Base-by-base conservation (phyloP, 2,888 invertebrate species). In the Drosophila hawaiiensis region DNA sequence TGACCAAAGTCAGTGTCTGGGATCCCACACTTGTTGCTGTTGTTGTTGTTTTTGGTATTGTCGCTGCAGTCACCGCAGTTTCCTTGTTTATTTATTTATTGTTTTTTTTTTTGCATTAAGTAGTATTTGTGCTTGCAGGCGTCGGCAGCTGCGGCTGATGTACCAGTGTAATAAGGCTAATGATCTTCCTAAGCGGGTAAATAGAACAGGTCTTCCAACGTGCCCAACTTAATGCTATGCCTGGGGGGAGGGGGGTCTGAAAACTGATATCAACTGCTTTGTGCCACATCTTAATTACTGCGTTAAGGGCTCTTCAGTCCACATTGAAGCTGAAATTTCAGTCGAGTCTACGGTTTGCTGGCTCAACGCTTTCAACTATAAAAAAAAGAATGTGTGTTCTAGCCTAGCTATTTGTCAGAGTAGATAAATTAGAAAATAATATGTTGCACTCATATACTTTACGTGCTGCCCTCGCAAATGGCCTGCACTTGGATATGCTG, bases 121-220 rank as follows among this genome's bases (percentile, higher is more conserved):
- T 64, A 60, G 47, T 61, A 52, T 41, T 56, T 28, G 58, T 65
- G 43, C 54, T 73, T 35, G 68, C 67, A 65, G 70, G 59, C 80
- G 67, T 76, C 67, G 81, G 79, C 80, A 80, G 76, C 74, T 82
- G 86, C 81, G 68, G 22, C 47, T 64, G 84, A 89, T 85, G 85
- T 84, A 73, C 55, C 77, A 75, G 70, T 77, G 75, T 88, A 85
- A 84, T 83, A 73, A 83, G 87, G 82, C 84, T 84, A 84, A 89
- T 86, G 82, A 83, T 84, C 81, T 85, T 73, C 66, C 73, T 76
- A 81, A 74, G 78, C 75, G 73, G 70, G 61, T 67, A 74, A 78
- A 75, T 76, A 63, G 82, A 82, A 78, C 80, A 72, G 66, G 76
- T 68, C 68, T 60, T n/a, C 5, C 33, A 49, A 28, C 31, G 7